Conservation (phyloP, 2,113 vertebrate genomes). For the Tichodroma muraria region DNA sequence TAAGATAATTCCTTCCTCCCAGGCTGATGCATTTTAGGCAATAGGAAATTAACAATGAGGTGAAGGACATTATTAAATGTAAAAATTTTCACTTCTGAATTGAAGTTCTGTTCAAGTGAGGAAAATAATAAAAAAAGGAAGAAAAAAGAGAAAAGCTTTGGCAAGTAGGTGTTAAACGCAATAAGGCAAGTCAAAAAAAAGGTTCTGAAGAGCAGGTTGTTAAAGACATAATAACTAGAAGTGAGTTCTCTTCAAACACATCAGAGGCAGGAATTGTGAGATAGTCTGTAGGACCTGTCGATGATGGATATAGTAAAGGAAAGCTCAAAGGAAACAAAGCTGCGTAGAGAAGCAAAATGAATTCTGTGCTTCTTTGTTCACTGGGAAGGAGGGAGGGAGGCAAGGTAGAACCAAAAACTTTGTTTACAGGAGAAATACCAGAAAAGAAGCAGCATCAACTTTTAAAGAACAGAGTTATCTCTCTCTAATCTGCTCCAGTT, state of each 20-base stretch:
- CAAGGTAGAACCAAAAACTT: neutral
- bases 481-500: neutral
- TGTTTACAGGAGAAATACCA: slow-evolving; percentile 12
- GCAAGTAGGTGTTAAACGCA: slow-evolving; percentile 43
- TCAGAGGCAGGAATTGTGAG: slow-evolving; percentile 48
- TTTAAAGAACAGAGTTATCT: neutral
- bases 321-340: slow-evolving; percentile 40
- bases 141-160: neutral
- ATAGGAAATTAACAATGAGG: neutral
- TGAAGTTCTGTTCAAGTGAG: neutral
- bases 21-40: neutral
- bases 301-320: slow-evolving; percentile 35
- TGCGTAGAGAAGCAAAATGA: slow-evolving; percentile 8
- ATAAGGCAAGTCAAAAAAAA: slow-evolving; percentile 13
- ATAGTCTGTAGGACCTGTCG: slow-evolving; percentile 3
- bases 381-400: neutral
- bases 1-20: neutral
- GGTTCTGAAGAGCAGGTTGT: slow-evolving; percentile 28
- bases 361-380: slow-evolving; percentile 35
- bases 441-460: neutral
- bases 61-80: neutral
- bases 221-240: slow-evolving; percentile 37
- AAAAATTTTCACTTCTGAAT: neutral
- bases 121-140: neutral
- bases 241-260: slow-evolving; percentile 50